Percentiles rank a stretch among this genome's conserved stretches.
These are phyloP conservation scores for Musca vetustissima DNA, from an alignment of 1,140 invertebrate species.

Conservation along the genomic window DNA sequence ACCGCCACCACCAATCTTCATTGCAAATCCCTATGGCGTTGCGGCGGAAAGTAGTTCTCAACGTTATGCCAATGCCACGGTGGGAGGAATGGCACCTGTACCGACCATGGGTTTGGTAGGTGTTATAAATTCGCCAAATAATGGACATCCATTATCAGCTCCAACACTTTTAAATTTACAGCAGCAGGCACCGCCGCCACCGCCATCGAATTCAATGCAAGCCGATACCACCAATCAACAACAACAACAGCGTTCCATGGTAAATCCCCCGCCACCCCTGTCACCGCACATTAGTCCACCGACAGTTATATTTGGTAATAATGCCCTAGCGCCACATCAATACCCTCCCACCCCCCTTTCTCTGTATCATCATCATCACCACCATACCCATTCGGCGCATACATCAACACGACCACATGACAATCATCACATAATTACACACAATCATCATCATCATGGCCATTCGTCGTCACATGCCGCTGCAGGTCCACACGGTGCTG, in stretches of 20 bases:
- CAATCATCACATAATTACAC: constrained; percentile 8
- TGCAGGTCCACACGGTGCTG: constrained; percentile 4
- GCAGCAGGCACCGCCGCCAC: too few relatives aligned
- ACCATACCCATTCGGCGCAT: background rate
- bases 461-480: too few relatives aligned
- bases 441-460: constrained; percentile 20
- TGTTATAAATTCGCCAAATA: constrained; percentile 2
- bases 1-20: constrained; percentile 26
- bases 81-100: background rate
- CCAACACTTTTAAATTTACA: background rate
- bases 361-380: constrained; percentile 15
- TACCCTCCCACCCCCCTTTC: background rate
- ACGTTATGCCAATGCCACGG: background rate
- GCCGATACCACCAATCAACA: background rate
- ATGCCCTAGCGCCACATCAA: background rate
- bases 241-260: too few relatives aligned
- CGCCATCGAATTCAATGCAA: too few relatives aligned
- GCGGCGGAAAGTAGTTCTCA: background rate
- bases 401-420: constrained; percentile 5
- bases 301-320: background rate
- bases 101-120: background rate
- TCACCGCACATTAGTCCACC: background rate
- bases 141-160: background rate
- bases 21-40: background rate
- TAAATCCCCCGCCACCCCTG: background rate